Conservation (phyloP, 2,113 vertebrate genomes). For the Tylochromis polylepis region DNA sequence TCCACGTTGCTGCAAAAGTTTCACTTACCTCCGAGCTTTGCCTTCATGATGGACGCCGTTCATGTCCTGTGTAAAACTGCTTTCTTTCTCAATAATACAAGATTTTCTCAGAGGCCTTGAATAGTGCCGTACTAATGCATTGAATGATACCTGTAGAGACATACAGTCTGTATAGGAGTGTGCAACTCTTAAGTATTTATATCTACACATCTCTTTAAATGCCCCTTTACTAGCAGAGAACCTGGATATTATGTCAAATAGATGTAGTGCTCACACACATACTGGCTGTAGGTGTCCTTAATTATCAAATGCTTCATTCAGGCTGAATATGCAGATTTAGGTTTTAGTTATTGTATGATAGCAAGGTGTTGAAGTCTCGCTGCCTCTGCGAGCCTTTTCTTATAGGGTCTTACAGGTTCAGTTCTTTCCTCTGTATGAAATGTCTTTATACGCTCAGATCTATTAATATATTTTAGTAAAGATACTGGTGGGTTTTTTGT, state of each 20-base stretch:
- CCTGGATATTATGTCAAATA: background rate
- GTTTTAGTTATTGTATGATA: constrained; percentile 8
- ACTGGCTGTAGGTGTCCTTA: constrained; percentile 13
- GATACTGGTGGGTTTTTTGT: constrained; percentile 37
- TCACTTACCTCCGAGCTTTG: constrained; percentile 38
- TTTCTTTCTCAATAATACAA: constrained; percentile 16
- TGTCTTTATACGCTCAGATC: constrained; percentile 70
- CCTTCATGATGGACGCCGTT: constrained; percentile 19
- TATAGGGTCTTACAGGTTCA: constrained; percentile 60
- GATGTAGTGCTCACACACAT: constrained; percentile 6
- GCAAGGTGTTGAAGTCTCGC: constrained; percentile 22
- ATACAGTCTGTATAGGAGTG: constrained; percentile 9
- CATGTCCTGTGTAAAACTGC: constrained; percentile 15
- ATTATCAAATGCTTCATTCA: constrained; percentile 17
- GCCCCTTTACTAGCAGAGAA: constrained; percentile 17
- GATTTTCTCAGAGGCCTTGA: constrained; percentile 51
- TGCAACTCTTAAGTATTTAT: background rate
- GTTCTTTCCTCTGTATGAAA: constrained; percentile 52
- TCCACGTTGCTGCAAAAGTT: constrained; percentile 26
- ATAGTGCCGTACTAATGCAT: constrained; percentile 23
- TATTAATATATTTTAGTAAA: constrained; percentile 77
- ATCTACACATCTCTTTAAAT: constrained; percentile 29
- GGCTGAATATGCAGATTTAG: constrained; percentile 25
- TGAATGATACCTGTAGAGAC: constrained; percentile 14
- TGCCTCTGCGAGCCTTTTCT: constrained; percentile 46